phyloP scores from a whole-genome alignment of 2,888 invertebrate genomes.

The Aproaerema taeniolella region DNA sequence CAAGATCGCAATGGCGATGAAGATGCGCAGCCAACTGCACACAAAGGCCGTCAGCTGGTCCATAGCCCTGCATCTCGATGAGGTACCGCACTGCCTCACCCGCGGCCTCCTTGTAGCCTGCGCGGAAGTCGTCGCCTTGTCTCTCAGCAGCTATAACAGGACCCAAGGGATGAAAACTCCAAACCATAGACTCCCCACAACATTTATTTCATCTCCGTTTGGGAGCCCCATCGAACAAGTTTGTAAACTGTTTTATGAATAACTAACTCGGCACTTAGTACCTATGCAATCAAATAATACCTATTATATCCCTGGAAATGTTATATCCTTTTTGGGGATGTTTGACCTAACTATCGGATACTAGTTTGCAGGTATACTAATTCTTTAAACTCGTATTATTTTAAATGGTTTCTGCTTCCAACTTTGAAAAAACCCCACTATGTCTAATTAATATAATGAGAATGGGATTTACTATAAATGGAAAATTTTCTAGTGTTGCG shows the following conservation, averaged over 20 bases:
- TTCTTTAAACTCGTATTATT: no score
- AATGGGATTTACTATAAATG: no score
- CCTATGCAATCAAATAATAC: no score
- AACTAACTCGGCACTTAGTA: no score
- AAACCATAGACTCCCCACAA: conserved; percentile 41
- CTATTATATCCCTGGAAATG: no score
- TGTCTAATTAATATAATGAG: no score
- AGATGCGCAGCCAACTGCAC: conserved; percentile 88
- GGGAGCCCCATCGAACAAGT: conserved; percentile 21
- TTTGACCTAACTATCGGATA: no score
- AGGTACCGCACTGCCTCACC: conserved; percentile 93
- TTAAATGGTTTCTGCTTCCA: no score
- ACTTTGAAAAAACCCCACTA: no score
- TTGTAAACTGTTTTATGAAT: conserved; percentile 23
- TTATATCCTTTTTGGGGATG: no score
- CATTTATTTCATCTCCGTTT: conserved; percentile 43
- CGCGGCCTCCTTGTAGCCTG: conserved; percentile 94
- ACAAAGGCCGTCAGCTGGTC: conserved; percentile 88
- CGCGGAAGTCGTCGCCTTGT: conserved; percentile 75
- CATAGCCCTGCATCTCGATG: conserved; percentile 89
- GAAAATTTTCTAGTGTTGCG: no score
- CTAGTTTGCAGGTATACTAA: no score
- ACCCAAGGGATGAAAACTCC: conserved; percentile 53
- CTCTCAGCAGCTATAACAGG: conserved; percentile 60
- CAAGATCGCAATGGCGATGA: conserved; percentile 86